Percentiles rank a stretch among this genome's conserved stretches.
Evolutionary conservation across 2,113 vertebrate genomes (phyloP).

Genomic region (Dolichallabes microphthalmus): DNA sequence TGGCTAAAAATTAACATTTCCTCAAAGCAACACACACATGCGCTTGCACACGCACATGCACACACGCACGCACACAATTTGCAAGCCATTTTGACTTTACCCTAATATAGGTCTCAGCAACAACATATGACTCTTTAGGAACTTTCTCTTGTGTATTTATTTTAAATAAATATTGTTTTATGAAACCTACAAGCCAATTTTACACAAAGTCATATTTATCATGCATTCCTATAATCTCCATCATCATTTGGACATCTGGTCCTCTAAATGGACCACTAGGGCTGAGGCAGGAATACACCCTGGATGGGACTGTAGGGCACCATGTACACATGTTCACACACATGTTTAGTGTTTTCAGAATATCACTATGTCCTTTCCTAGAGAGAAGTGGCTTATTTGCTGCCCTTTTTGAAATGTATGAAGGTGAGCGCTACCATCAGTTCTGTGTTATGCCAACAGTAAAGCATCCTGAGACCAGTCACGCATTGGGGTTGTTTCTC

Average conservation of each 20-base stretch:
- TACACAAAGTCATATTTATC: background rate
- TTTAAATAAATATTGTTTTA: background rate
- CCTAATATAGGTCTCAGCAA: background rate
- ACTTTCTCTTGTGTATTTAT: background rate
- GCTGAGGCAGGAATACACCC: background rate
- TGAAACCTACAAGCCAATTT: background rate
- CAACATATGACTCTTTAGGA: background rate
- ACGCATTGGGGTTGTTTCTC: no score
- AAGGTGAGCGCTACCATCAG: no score
- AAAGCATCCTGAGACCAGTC: no score
- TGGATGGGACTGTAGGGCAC: background rate
- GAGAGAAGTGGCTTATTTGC: no score
- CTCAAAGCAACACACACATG: conserved; percentile 33
- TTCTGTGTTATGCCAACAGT: no score
- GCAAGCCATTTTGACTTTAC: background rate
- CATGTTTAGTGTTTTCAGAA: background rate
- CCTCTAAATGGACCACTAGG: background rate
- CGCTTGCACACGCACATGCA: background rate
- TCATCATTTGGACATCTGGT: background rate
- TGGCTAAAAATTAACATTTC: conserved; percentile 12
- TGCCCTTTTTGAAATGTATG: no score
- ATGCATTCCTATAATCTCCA: background rate
- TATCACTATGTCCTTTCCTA: no score
- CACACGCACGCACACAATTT: conserved; percentile 32
- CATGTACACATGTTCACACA: background rate